Evolutionary conservation across 2,113 vertebrate species (phyloP).

Genomic region (Sylvietta virens): DNA sequence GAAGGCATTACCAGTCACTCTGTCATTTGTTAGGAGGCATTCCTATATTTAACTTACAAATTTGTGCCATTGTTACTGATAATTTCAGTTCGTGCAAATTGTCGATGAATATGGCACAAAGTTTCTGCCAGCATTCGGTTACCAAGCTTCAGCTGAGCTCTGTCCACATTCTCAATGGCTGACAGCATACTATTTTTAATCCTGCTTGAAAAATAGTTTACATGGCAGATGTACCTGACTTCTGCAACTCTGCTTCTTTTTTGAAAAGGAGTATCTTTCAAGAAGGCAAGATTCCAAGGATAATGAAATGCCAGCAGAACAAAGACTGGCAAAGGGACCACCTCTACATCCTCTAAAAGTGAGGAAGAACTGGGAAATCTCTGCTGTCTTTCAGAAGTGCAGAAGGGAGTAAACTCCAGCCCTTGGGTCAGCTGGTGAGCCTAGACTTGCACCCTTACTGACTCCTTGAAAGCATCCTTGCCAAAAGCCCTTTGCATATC

Average conservation of each 20-base stretch:
- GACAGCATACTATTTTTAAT: not conserved
- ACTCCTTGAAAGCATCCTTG: not conserved
- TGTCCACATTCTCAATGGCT: not conserved
- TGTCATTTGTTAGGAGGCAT: not conserved
- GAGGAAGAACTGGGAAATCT: not conserved
- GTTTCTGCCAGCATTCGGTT: not conserved
- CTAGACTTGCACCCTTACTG: not conserved
- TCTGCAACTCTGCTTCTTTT: not conserved
- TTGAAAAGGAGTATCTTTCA: not conserved
- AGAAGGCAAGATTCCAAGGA: not conserved
- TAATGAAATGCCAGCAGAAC: not conserved
- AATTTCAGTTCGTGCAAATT: conserved; percentile 31
- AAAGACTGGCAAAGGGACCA: not conserved
- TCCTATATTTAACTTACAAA: conserved; percentile 35
- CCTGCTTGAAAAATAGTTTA: conserved; percentile 14
- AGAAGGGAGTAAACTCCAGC: not conserved
- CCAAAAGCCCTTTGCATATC: not conserved
- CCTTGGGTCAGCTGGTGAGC: not conserved
- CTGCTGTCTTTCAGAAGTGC: not conserved
- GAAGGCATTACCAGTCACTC: not conserved
- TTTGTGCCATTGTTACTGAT: conserved; percentile 7
- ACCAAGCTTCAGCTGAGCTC: not conserved
- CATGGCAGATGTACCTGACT: not conserved
- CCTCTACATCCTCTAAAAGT: not conserved
- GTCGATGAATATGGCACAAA: not conserved